Percentiles rank a stretch among this genome's conserved stretches.
phyloP scores from a whole-genome alignment of 2,888 invertebrate genomes.

The Apamea monoglypha region DNA sequence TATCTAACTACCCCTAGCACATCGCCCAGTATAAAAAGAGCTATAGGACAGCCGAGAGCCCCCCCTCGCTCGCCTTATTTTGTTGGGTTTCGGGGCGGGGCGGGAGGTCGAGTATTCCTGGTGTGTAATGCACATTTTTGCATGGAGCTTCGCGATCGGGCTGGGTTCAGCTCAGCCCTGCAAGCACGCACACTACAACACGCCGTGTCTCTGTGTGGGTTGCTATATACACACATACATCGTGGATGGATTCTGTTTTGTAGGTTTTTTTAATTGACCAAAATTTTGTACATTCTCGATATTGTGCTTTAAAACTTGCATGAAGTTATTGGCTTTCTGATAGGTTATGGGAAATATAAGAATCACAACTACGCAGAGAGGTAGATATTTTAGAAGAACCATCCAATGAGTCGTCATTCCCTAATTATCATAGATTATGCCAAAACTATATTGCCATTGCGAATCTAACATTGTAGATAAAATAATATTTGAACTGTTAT shows the following conservation, averaged over 20 bases:
- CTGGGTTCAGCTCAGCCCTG: constrained; percentile 83
- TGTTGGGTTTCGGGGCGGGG: constrained; percentile 72
- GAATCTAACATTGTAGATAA: background rate
- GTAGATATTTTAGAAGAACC: background rate
- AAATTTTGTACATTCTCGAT: constrained; percentile 52
- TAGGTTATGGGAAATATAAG: background rate
- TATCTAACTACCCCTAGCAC: constrained; percentile 81
- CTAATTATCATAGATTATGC: background rate
- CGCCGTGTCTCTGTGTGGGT: constrained; percentile 31
- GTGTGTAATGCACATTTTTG: constrained; percentile 87
- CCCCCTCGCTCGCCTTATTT: constrained; percentile 77
- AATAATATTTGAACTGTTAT: background rate
- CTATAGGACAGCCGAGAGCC: constrained; percentile 75
- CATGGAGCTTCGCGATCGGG: constrained; percentile 85
- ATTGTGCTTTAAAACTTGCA: constrained; percentile 32
- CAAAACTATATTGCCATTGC: background rate
- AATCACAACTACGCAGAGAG: background rate
- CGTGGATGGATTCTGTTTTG: constrained; percentile 51
- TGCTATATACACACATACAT: constrained; percentile 54
- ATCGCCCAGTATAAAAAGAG: constrained; percentile 78
- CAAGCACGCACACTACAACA: constrained; percentile 76
- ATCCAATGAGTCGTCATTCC: background rate
- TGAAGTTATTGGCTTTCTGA: constrained; percentile 14
- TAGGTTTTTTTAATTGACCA: constrained; percentile 63
- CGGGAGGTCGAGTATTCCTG: constrained; percentile 80